phyloP scores from a whole-genome alignment of 2,113 vertebrate species.

The Trochalopteron elliotii region DNA sequence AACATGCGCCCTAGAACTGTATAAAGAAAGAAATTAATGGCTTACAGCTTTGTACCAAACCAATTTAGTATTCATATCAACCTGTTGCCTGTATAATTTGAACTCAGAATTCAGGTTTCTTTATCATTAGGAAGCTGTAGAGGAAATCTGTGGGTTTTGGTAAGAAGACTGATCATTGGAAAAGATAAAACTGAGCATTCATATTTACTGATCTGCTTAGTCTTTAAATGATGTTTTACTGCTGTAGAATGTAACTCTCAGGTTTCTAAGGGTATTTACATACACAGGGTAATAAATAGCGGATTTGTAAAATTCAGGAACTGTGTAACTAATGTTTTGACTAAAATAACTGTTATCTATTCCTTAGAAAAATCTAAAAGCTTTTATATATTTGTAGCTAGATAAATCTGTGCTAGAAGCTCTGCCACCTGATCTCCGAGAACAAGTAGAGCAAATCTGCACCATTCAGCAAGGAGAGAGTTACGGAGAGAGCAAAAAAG shows the following conservation, averaged over 20 bases:
- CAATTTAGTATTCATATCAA: not conserved
- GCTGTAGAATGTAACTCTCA: not conserved
- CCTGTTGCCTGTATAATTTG: not conserved
- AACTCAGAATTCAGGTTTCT: not conserved
- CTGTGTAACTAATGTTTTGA: not conserved
- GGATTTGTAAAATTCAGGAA: not conserved
- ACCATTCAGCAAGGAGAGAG: constrained; percentile 71
- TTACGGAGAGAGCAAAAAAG: constrained; percentile 48
- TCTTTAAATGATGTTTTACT: not conserved
- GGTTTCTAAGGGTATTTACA: not conserved
- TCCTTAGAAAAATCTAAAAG: not conserved
- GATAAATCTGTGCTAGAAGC: constrained; percentile 93
- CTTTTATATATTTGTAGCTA: constrained; percentile 72
- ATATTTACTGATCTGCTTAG: not conserved
- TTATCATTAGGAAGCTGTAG: not conserved
- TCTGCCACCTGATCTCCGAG: constrained; percentile 87
- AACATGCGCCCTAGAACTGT: not conserved
- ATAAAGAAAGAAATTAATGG: not conserved
- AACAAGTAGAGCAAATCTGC: constrained; percentile 87
- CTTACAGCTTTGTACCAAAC: not conserved
- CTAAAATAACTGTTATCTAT: not conserved
- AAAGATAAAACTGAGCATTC: not conserved
- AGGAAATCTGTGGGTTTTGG: not conserved
- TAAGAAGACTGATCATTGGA: not conserved
- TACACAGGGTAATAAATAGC: not conserved